Base-by-base conservation (phyloP, 64 coral and sea anemone species). In the Stylophora pistillata region DNA sequence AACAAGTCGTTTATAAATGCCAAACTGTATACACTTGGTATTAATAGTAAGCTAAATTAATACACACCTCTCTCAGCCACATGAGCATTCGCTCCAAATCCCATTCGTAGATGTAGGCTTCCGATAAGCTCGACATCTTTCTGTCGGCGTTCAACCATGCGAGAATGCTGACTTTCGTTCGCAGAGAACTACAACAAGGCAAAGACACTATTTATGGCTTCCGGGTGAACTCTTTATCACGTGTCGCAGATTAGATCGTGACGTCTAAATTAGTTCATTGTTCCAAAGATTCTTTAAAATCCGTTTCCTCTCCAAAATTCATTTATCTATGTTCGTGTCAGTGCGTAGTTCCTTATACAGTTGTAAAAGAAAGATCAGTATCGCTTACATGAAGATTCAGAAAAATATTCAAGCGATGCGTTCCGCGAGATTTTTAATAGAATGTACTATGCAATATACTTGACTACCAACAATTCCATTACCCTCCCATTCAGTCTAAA, bases 121-220 rank as follows among this genome's bases (percentile, higher is more conserved):
- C 80, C 10, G 80, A 69, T n/a, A 53, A 52, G 33, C 13, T 84
- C 21, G 80, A 52, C 80, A 84, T 84, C 80, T 84, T 84, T 70
- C 16, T 13, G 18, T n/a, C 4, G 12, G 23, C 26, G 31, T 84
- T 68, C 69, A 69, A 84, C 34, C 80, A 34, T 69, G 53, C 62
- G 37, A 69, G 32, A 70, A 54, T 29, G 2, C 12, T 29, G 5
- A 9, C 52, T 2, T 69, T 30, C 21, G 10, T n/a, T 84, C 21
- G 4, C 30, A 63, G 1, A 17, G 33, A 60, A 69, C 7, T 33
- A 84, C 61, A 26, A 23, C n/a, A 82, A 32, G 26, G 13, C 26
- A 56, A 7, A 55, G 47, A 13, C 17, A 68, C 26, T 68, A 25
- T 21, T 70, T n/a, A 47, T 7, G 37, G 37, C 80, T 84, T 84